Evolutionary conservation across 2,113 vertebrate species (phyloP).

Genomic region (Oncorhynchus keta): DNA sequence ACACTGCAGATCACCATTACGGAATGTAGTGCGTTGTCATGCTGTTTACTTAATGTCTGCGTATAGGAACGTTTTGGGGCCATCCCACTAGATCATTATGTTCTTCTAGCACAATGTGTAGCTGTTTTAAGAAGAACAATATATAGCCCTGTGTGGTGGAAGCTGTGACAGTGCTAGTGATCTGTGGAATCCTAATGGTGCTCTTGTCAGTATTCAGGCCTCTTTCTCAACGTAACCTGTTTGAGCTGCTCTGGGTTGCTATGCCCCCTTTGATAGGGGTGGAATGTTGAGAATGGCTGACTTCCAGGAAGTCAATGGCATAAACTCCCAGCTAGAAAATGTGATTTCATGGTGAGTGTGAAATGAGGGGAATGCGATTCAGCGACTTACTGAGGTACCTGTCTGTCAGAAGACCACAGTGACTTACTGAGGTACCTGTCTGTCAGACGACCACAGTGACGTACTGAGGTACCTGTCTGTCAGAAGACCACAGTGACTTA

Average conservation of each 20-base stretch:
- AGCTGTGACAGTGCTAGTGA: not conserved
- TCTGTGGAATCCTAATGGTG: not conserved
- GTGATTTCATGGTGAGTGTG: slow-evolving; percentile 60
- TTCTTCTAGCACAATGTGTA: not conserved
- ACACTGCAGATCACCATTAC: too few species aligned
- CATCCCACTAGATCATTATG: not conserved
- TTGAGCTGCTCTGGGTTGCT: slow-evolving; percentile 49
- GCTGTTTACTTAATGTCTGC: too few species aligned
- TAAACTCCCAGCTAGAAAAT: slow-evolving; percentile 55
- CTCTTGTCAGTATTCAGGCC: not conserved
- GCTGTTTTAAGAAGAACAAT: too few species aligned
- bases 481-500: too few species aligned
- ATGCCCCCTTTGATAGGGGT: slow-evolving; percentile 54
- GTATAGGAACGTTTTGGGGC: too few species aligned
- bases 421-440: too few species aligned
- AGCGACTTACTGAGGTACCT: slow-evolving; percentile 5
- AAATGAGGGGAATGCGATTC: slow-evolving; percentile 49
- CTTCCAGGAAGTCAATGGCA: slow-evolving; percentile 48
- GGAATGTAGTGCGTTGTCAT: too few species aligned
- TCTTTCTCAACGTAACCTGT: slow-evolving; percentile 31
- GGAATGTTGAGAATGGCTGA: slow-evolving; percentile 56
- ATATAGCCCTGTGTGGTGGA: not conserved
- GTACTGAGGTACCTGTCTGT: too few species aligned
- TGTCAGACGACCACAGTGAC: too few species aligned
- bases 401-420: slow-evolving; percentile 11